These are phyloP conservation scores for Melanerpes aurifrons DNA, from an alignment of 2,113 vertebrate species.

Conservation along the genomic window DNA sequence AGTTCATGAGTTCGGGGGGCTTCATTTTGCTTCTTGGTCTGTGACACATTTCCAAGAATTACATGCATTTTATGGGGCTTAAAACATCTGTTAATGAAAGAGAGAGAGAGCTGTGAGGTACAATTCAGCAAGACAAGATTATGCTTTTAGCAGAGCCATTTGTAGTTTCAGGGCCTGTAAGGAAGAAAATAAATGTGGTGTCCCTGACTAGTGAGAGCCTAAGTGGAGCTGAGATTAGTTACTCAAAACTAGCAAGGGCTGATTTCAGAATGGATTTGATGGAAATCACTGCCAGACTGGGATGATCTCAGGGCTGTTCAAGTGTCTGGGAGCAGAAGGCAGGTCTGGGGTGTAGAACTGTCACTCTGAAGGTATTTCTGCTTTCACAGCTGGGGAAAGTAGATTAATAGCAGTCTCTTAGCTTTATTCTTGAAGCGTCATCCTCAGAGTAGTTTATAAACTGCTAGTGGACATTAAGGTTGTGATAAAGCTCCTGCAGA, in stretches of 20 bases:
- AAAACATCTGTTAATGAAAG: conserved; percentile 40
- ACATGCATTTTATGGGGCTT: conserved; percentile 35
- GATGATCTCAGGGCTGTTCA: background rate
- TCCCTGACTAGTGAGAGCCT: background rate
- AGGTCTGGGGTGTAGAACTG: background rate
- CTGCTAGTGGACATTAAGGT: background rate
- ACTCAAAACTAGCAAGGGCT: background rate
- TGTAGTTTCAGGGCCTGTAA: conserved; percentile 1
- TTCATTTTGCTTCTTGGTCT: conserved; percentile 23
- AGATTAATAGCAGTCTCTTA: background rate
- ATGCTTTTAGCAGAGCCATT: conserved; percentile 50
- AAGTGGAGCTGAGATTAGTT: background rate
- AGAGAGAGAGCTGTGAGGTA: background rate
- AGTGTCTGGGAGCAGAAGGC: background rate
- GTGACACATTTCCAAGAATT: background rate
- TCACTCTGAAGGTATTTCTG: fast-evolving
- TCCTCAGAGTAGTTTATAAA: background rate
- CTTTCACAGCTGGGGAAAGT: background rate
- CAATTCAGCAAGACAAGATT: conserved; percentile 16
- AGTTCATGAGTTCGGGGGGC: background rate
- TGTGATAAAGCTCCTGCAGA: background rate
- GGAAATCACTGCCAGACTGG: background rate
- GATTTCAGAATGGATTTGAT: background rate
- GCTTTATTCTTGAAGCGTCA: background rate
- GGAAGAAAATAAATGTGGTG: background rate